Evolutionary conservation across 1,140 invertebrate genomes (phyloP), one percentile per base, ranked within the genome.

Genomic region (Sinonovacula constricta): DNA sequence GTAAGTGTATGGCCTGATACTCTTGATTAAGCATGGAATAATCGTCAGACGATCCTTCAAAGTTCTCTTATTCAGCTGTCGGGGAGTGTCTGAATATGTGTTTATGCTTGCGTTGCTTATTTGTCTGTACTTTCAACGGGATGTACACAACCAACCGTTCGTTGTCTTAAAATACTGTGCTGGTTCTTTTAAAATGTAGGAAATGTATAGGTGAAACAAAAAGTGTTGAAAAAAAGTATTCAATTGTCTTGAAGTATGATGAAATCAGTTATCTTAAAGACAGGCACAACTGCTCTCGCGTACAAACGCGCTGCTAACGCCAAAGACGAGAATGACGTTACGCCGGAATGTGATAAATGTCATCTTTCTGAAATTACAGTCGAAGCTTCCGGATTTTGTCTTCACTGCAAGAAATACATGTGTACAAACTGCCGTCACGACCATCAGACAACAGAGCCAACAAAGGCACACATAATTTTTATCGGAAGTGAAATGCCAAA

Each of bases 401-500:
- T 65, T 7, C 33, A 65, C 15, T 65, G 62, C 34, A 65, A 65
- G 62, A 65, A 65, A 65, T 65, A 65, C 45, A 65, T 65, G 62
- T 65, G 62, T 24, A 39, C 39, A 5, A 36, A 65, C 15, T 65
- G 62, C 22, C 34, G 45, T 39, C 62, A 36, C 3, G 62, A 65
- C 14, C 62, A 65, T 26, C 33, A 36, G 26, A 33, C 28, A 36
- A 24, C 62, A 3, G 62, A 65, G 2, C 3, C 12, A 22, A 39
- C 36, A 39, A 65, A 65, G 24, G 5, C 62, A 18, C 62, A 65
- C 39, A 65, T 65, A 14, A 39, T 65, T 36, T 24, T 65, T 24
- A 31, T 36, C 18, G 62, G 36, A 24, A 39, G 15, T 45, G 34
- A 45, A 5, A 24, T 65, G n/a, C 62, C 62, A 12, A 65, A 26